Evolutionary conservation across 2,797 vertebrate genomes (phyloP).

Genomic region (Amphiprion clarkii): DNA sequence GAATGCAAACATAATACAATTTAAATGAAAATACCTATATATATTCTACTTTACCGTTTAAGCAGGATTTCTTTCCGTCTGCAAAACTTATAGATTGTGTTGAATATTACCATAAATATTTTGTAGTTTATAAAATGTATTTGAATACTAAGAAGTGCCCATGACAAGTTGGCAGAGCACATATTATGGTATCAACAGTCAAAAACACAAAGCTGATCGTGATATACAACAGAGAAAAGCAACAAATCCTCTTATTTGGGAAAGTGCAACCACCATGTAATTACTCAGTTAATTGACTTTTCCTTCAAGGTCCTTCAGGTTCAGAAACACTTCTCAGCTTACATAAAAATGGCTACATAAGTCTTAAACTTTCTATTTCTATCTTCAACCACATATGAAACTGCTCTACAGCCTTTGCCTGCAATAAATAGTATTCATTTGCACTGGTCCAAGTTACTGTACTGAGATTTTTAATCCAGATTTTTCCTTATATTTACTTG

Average conservation of each 20-base stretch:
- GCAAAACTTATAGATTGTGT: too few species aligned
- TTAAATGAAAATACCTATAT: too few species aligned
- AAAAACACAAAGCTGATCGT: too few species aligned
- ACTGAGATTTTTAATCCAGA: conserved; percentile 22
- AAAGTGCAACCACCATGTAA: background rate
- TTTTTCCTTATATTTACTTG: conserved; percentile 37
- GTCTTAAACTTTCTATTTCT: background rate
- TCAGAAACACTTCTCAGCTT: background rate
- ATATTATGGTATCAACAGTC: too few species aligned
- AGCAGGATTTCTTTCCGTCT: too few species aligned
- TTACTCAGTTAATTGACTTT: background rate
- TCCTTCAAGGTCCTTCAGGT: too few species aligned
- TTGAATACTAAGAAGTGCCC: background rate
- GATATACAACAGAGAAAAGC: too few species aligned
- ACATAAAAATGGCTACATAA: background rate
- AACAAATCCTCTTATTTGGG: background rate
- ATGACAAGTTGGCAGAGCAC: too few species aligned
- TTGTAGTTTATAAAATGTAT: background rate
- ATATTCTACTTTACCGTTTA: too few species aligned
- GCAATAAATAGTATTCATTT: background rate
- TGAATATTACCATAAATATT: background rate
- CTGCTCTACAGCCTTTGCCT: background rate
- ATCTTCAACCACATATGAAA: conserved; percentile 1
- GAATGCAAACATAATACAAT: too few species aligned
- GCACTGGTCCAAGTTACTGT: background rate